Evolutionary conservation across 2,113 vertebrate species (phyloP).

Genomic region (Corythoichthys haematopterus): DNA sequence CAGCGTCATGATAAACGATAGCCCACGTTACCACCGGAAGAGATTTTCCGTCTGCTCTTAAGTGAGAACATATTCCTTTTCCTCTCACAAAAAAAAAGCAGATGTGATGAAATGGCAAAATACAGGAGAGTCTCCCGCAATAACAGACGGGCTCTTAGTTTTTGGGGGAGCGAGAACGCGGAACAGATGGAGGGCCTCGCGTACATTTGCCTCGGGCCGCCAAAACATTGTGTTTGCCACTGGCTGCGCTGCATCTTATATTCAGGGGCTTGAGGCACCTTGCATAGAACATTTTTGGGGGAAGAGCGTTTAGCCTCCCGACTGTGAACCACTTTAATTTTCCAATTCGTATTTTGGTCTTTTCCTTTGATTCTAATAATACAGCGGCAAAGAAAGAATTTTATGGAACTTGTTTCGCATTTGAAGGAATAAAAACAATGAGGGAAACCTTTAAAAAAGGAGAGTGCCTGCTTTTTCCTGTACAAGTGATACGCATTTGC

Average conservation of each 20-base stretch:
- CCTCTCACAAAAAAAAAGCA: conserved; percentile 1
- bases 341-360: conserved; percentile 28
- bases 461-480: too few relatives aligned
- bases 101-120: conserved; percentile 8
- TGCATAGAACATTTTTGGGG: conserved; percentile 20
- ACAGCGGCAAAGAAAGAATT: background rate
- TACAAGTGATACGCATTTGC: too few relatives aligned
- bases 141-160: conserved; percentile 9
- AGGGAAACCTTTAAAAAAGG: too few relatives aligned
- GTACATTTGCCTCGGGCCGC: conserved; percentile 12
- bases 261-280: conserved; percentile 29
- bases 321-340: conserved; percentile 21
- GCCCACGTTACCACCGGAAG: background rate
- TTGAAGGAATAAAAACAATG: conserved; percentile 22
- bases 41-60: conserved; percentile 7
- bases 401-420: conserved; percentile 28
- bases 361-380: conserved; percentile 13
- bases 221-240: conserved; percentile 28
- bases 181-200: conserved; percentile 7
- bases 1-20: background rate
- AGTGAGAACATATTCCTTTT: background rate
- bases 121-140: background rate
- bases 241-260: conserved; percentile 21
- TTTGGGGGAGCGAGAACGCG: conserved; percentile 3
- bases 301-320: conserved; percentile 20